Evolutionary conservation across 1,140 invertebrate species (phyloP), one percentile per base, ranked within the genome.

Genomic region (Drosophila asahinai): DNA sequence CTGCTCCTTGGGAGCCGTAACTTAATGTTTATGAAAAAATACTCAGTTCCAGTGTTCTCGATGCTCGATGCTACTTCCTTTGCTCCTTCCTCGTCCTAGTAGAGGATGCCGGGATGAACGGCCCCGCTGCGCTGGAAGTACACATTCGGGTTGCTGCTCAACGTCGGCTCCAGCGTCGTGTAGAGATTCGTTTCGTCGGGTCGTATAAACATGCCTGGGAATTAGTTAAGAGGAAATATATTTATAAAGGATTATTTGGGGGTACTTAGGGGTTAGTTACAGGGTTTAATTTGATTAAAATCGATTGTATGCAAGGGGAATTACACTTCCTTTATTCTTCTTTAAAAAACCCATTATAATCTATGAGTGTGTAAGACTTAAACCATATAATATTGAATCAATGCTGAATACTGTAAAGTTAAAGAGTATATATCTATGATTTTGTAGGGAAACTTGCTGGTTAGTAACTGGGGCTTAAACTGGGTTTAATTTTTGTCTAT

Each of bases 141-240:
- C 27, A 97, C 96, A 93, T 97, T 97, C 60, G 96, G 96, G 94
- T 97, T 97, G 91, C 95, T 96, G 92, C 96, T 97, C 87, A 97
- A 94, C 58, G 96, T 97, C 61, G 96, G 96, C 93, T 97, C 96
- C 77, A 97, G 93, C 58, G 96, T 97, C 77, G 96, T 97, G 93
- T 97, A 97, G 52, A 97, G 94, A 93, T 96, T 97, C 83, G 95
- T 96, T 92, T 97, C 96, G 82, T 97, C 96, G 66, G 96, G 95
- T 89, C 95, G 95, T 91, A 97, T 94, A 93, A 96, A 95, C 93
- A 96, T 94, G 92, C 95, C 96, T 94, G 86, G 36, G 19, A 55
- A 38, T 90, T 83, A 27, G 83, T 82, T 54, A 12, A 5, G 43
- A 19, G n/a, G 2, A 22, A 15, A 2, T 7, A 25, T 17, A 19